These are phyloP conservation scores for Rynchops niger DNA, from an alignment of 2,113 vertebrate genomes.

Conservation along the genomic window DNA sequence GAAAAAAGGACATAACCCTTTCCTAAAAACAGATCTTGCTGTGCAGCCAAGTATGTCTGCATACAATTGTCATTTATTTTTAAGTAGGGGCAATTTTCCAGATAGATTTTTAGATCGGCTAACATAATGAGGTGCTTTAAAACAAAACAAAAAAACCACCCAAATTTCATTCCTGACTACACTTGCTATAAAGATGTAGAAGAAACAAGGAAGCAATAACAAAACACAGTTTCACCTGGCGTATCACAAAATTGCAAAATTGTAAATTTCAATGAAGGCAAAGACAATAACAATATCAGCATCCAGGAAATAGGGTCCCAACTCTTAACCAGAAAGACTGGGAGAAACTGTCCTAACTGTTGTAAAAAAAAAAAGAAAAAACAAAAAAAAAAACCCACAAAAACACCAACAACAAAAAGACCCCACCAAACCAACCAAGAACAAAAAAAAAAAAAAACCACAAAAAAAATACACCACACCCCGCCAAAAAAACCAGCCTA, in stretches of 20 bases:
- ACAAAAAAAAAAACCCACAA: too few relatives aligned
- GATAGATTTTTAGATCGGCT: background rate
- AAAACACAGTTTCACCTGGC: background rate
- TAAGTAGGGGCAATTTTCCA: background rate
- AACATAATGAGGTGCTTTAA: background rate
- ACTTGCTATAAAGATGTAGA: background rate
- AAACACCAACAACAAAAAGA: too few relatives aligned
- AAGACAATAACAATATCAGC: background rate
- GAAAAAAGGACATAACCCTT: background rate
- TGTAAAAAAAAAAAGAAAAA: background rate
- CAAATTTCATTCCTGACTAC: background rate
- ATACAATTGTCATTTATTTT: conserved; percentile 13
- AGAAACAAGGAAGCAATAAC: background rate
- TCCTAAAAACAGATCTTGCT: background rate
- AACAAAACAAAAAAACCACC: background rate
- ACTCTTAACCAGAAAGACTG: background rate
- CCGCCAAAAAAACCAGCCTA: background rate
- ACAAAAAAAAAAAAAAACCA: background rate
- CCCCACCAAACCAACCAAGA: background rate
- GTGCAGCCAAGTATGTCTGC: background rate
- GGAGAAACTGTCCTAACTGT: background rate
- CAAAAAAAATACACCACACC: background rate
- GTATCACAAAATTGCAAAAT: background rate
- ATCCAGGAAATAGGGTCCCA: background rate
- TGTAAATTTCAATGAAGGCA: background rate